Percentiles rank a stretch among this genome's conserved stretches.
phyloP scores from a whole-genome alignment of 2,113 vertebrate species.

The Ageneiosus marmoratus region DNA sequence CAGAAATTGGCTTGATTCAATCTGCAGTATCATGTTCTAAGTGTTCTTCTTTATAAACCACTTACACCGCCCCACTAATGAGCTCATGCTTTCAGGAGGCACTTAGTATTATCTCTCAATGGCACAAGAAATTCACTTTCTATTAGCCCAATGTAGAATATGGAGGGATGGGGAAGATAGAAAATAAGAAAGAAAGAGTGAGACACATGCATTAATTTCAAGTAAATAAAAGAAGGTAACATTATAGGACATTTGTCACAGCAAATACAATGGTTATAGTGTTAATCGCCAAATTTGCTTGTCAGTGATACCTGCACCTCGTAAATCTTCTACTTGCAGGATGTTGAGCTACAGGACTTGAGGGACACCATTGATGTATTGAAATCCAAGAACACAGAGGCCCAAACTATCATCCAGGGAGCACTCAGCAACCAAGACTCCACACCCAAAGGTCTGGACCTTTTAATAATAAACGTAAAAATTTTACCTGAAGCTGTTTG shows the following conservation, averaged over 20 bases:
- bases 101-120: slow-evolving; percentile 44
- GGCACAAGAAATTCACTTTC: neutral
- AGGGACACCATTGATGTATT: slow-evolving; percentile 91
- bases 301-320: neutral
- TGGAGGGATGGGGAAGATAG: neutral
- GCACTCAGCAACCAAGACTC: slow-evolving; percentile 83
- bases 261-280: neutral
- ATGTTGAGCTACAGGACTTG: slow-evolving; percentile 86
- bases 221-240: neutral
- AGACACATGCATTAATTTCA: neutral
- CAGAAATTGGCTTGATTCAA: neutral
- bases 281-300: neutral
- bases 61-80: slow-evolving; percentile 7
- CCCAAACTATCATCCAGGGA: slow-evolving; percentile 89
- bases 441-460: slow-evolving; percentile 81
- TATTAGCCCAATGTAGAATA: neutral
- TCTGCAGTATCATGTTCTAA: neutral
- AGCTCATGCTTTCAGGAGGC: slow-evolving; percentile 49
- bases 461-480: neutral
- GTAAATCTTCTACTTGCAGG: slow-evolving; percentile 67
- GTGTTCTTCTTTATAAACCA: slow-evolving; percentile 8
- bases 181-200: neutral
- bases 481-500: neutral
- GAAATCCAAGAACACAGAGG: slow-evolving; percentile 91
- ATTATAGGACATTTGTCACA: neutral